Evolutionary conservation across 2,113 vertebrate genomes (phyloP).

Genomic region (Ciconia stormi): DNA sequence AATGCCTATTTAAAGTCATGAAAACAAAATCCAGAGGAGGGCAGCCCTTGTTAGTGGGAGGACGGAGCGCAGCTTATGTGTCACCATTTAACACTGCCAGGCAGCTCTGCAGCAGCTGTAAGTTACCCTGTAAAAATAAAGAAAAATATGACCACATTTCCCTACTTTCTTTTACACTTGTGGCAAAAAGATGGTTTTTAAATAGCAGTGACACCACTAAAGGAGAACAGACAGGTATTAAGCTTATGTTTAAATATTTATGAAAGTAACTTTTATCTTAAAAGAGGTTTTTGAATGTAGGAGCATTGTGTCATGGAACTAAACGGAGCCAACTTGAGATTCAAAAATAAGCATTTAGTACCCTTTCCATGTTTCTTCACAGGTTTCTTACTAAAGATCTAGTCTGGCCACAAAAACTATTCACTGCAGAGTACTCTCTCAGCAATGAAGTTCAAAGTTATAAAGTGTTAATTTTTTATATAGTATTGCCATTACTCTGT

Average conservation of each 20-base stretch:
- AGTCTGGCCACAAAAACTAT: not conserved
- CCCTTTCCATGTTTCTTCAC: not conserved
- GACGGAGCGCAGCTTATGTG: slow-evolving; percentile 80
- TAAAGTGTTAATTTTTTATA: not conserved
- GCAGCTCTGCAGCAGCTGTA: slow-evolving; percentile 96
- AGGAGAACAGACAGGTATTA: not conserved
- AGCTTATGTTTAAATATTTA: not conserved
- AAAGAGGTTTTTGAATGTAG: not conserved
- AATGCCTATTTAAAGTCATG: slow-evolving; percentile 68
- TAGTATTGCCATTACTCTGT: not conserved
- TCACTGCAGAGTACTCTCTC: not conserved
- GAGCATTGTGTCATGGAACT: not conserved
- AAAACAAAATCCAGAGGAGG: slow-evolving; percentile 77
- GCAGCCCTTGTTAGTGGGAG: slow-evolving; percentile 81
- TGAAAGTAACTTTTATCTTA: not conserved
- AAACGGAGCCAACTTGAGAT: not conserved
- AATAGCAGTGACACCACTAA: not conserved
- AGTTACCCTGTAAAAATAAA: slow-evolving; percentile 85
- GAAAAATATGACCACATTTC: slow-evolving; percentile 2
- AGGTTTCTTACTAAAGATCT: not conserved
- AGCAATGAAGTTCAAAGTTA: not conserved
- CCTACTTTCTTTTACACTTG: not conserved
- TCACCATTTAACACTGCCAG: slow-evolving; percentile 92
- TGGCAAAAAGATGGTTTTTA: not conserved
- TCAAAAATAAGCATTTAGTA: not conserved